Conservation (phyloP, 2,888 invertebrate species). For the Rotaria sp. region DNA sequence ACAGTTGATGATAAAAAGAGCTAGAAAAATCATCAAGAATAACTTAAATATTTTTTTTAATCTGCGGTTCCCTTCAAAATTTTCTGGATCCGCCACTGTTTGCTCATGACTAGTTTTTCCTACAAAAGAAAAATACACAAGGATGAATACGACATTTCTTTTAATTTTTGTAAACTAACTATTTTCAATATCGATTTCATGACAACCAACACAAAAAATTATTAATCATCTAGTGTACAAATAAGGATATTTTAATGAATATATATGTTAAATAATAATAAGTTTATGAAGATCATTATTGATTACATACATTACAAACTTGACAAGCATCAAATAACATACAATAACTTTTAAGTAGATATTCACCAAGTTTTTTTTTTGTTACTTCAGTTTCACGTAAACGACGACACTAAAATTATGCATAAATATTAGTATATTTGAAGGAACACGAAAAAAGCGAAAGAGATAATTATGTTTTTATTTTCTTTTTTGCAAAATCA, state of each 20-base stretch:
- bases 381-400: slow-evolving; percentile 54
- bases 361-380: slow-evolving; percentile 55
- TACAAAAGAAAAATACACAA: not conserved
- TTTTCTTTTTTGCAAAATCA: not conserved
- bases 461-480: too few species aligned
- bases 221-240: not conserved
- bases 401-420: not conserved
- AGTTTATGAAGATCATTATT: not conserved
- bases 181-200: not conserved
- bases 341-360: slow-evolving; percentile 56
- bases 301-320: slow-evolving; percentile 51
- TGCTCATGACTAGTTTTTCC: too few species aligned
- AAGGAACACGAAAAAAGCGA: too few species aligned
- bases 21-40: too few species aligned
- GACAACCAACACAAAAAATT: not conserved
- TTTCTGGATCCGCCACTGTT: too few species aligned
- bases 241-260: not conserved
- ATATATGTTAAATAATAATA: not conserved
- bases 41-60: too few species aligned
- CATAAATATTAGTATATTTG: too few species aligned
- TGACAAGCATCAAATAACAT: slow-evolving; percentile 54
- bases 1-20: too few species aligned
- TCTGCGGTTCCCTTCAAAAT: not conserved
- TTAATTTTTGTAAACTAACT: not conserved
- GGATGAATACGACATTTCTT: not conserved